Evolutionary conservation across 2,888 invertebrate genomes (phyloP), one percentile per base, ranked within the genome.

Genomic region (Liodrosophila aerea): DNA sequence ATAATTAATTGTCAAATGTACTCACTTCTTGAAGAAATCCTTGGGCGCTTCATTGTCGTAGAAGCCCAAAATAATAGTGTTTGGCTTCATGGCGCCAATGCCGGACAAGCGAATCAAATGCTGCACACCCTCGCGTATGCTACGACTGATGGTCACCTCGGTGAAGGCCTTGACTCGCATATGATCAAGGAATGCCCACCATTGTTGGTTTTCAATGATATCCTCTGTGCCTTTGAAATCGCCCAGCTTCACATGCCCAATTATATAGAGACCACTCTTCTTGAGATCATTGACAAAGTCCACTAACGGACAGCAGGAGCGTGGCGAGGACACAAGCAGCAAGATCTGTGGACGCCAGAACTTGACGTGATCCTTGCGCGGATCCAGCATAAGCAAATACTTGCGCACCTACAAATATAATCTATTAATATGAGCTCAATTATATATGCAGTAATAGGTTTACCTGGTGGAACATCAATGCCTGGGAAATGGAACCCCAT

Each of bases 11-110:
- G 4, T 11, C 2, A n/a, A 34, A 34, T 9, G 29, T 27, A 89
- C 91, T 90, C 73, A 94, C 94, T 92, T 92, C 63, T 93, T 92
- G 64, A 98, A 95, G 90, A 96, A 96, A 88, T 98, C 97, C 33
- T 91, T 91, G 0, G 95, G 95, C 0, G 91, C 85, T 22, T 94
- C 92, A 16, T 93, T 92, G 87, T 99, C 98, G 70, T 97, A 93
- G 91, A 98, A 99, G 12, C 99, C 99, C 40, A 99, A 91, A 30
- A 99, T 93, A 58, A 99, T 96, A 0, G 99, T 99, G 88, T 99
- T 99, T 0, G 99, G 98, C 89, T 99, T 99, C 99, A 99, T 99
- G 9, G 99, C 99, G 0, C 99, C 99, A 87, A 99, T 94, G 2
- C 99, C 99, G 0, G 97, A 94, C 60, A 98, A 91, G 27, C 98